Percentiles rank a stretch among this genome's conserved stretches.
Evolutionary conservation across 2,113 vertebrate species (phyloP).

Genomic region (Rallus limicola): DNA sequence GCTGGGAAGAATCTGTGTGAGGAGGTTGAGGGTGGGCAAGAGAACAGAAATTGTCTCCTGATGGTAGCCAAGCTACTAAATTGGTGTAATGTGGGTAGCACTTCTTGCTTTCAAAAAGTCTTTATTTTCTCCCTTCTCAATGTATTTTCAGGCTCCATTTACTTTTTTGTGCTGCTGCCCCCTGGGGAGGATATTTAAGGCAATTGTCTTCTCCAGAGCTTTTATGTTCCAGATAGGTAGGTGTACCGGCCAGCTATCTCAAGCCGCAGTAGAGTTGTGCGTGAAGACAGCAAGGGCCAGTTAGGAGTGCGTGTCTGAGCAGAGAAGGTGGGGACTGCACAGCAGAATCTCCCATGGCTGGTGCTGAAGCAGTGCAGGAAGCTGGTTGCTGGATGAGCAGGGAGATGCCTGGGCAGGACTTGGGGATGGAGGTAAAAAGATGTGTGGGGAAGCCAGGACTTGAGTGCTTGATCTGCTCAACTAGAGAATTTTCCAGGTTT

Average conservation of each 20-base stretch:
- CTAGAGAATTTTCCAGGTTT: background rate
- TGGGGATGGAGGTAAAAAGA: background rate
- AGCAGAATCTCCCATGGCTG: background rate
- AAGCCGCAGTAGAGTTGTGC: background rate
- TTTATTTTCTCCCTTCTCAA: background rate
- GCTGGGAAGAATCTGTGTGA: background rate
- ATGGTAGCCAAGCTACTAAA: background rate
- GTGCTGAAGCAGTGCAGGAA: background rate
- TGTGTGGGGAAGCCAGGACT: background rate
- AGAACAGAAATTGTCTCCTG: background rate
- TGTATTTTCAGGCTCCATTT: slow-evolving; percentile 1
- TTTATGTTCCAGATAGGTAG: background rate
- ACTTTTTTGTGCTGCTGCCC: background rate
- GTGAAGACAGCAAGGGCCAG: background rate
- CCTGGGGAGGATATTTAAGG: background rate
- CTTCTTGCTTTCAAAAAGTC: background rate
- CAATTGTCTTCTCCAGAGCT: background rate
- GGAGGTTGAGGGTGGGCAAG: background rate
- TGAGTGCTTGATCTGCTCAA: background rate
- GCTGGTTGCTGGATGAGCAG: background rate
- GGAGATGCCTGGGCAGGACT: background rate
- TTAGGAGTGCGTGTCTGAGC: background rate
- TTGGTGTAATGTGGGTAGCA: background rate
- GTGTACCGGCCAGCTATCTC: background rate
- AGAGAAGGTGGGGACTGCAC: background rate